Evolutionary conservation across 2,888 invertebrate genomes (phyloP), one percentile per base, ranked within the genome.

Genomic region (Syritta pipiens): DNA sequence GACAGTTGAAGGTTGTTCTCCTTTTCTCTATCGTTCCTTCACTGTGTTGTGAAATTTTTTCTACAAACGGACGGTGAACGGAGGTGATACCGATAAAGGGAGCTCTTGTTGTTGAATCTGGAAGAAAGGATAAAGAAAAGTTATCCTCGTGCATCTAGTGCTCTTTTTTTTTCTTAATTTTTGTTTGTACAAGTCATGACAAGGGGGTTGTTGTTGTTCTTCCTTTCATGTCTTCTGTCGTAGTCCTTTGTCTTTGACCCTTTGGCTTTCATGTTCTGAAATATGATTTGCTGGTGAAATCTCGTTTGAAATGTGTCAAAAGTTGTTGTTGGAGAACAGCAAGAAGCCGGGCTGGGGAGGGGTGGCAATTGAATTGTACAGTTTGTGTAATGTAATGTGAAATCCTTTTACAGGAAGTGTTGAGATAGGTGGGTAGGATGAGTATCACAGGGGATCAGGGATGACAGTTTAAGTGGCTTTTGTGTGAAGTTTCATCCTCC

Each of bases 1-100:
- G 72, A 59, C 71, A 60, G 48, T 30, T 28, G 32, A 26, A 35
- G 24, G 55, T 10, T 10, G 42, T 28, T 53, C 49, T 10, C 10
- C 12, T 12, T 17, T 28, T 37, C 20, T 51, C 37, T 20, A 24
- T 42, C 32, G 19, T 24, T 20, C 20, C 49, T n/a, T n/a, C n/a
- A n/a, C n/a, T 32, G 10, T 28, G 4, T 17, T 72, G 24, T 7
- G 22, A 5, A 20, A n/a, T 42, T n/a, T n/a, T n/a, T n/a, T n/a
- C n/a, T n/a, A n/a, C n/a, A n/a, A n/a, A n/a, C n/a, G n/a, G n/a
- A n/a, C n/a, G n/a, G n/a, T n/a, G n/a, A n/a, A n/a, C n/a, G n/a
- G n/a, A n/a, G n/a, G n/a, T n/a, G n/a, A n/a, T n/a, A n/a, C n/a
- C n/a, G n/a, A n/a, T n/a, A n/a, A n/a, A n/a, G n/a, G n/a, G n/a